Evolutionary conservation across 92 coral and sea anemone species (phyloP).

Genomic region (Umimayanthus chanpuru): DNA sequence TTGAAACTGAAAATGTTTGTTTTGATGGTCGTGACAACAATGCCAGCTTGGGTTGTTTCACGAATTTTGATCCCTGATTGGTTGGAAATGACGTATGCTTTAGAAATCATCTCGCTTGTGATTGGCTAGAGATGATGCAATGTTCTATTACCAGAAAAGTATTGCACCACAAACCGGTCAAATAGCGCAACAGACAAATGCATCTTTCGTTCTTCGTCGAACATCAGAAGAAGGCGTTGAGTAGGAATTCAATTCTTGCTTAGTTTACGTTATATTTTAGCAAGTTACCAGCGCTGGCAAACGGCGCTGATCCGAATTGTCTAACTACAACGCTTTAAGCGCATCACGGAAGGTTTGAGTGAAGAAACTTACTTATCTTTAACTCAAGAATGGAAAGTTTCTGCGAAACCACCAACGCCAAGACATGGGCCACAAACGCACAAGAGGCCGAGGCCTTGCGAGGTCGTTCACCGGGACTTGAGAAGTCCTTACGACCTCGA

Average conservation of each 20-base stretch:
- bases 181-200: slow-evolving; percentile 60
- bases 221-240: background rate
- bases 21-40: background rate
- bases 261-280: background rate
- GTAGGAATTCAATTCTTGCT: background rate
- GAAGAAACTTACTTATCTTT: slow-evolving; percentile 16
- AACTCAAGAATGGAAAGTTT: slow-evolving; percentile 34
- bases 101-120: slow-evolving; percentile 44
- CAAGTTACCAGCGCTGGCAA: slow-evolving; percentile 44
- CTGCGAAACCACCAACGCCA: background rate
- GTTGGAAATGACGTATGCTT: slow-evolving; percentile 62
- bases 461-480: slow-evolving; percentile 27
- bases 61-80: slow-evolving; percentile 52
- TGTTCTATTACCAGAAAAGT: slow-evolving; percentile 8
- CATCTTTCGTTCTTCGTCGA: slow-evolving; percentile 2
- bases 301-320: slow-evolving; percentile 58
- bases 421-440: background rate
- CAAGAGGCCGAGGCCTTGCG: slow-evolving; percentile 6
- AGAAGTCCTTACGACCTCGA: slow-evolving; percentile 27
- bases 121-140: slow-evolving; percentile 42
- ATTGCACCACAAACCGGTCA: slow-evolving; percentile 88
- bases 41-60: background rate
- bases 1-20: background rate
- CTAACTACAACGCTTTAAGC: slow-evolving; percentile 62
- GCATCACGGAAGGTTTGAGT: slow-evolving; percentile 74